These are phyloP conservation scores for Lutraria rhynchaena DNA, from an alignment of 1,140 invertebrate species.

Conservation along the genomic window DNA sequence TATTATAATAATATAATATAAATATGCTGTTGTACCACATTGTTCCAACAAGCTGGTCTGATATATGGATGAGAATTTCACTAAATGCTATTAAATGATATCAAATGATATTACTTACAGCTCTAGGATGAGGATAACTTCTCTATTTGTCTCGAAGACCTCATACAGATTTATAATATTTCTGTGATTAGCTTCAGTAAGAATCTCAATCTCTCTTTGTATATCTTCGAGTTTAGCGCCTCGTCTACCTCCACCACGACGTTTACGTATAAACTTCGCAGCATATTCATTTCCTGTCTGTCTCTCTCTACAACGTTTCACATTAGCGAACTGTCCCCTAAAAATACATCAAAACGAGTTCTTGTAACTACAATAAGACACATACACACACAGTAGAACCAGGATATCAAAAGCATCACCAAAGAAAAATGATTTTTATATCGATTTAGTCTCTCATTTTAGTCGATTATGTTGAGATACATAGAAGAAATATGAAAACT, in stretches of 20 bases:
- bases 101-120: slow-evolving; percentile 81
- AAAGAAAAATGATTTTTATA: too few species aligned
- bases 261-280: slow-evolving; percentile 96
- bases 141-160: slow-evolving; percentile 83
- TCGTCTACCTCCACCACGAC: slow-evolving; percentile 84
- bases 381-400: too few species aligned
- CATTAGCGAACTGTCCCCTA: slow-evolving; percentile 98
- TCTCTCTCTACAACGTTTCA: slow-evolving; percentile 93
- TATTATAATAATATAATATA: too few species aligned
- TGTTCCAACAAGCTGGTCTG: too few species aligned
- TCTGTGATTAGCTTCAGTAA: slow-evolving; percentile 83
- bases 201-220: slow-evolving; percentile 84
- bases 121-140: slow-evolving; percentile 85
- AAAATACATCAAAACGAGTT: too few species aligned
- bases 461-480: too few species aligned
- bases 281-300: slow-evolving; percentile 93
- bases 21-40: too few species aligned
- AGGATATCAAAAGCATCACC: too few species aligned
- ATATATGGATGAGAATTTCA: too few species aligned
- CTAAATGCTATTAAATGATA: not conserved
- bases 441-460: too few species aligned
- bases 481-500: too few species aligned
- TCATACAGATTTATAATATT: slow-evolving; percentile 85
- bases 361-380: too few species aligned
- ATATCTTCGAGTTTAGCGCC: slow-evolving; percentile 83